Percentiles rank a stretch among this genome's conserved stretches.
These are phyloP conservation scores for Nephrotoma guestfalica DNA, from an alignment of 2,888 invertebrate genomes.

Conservation along the genomic window DNA sequence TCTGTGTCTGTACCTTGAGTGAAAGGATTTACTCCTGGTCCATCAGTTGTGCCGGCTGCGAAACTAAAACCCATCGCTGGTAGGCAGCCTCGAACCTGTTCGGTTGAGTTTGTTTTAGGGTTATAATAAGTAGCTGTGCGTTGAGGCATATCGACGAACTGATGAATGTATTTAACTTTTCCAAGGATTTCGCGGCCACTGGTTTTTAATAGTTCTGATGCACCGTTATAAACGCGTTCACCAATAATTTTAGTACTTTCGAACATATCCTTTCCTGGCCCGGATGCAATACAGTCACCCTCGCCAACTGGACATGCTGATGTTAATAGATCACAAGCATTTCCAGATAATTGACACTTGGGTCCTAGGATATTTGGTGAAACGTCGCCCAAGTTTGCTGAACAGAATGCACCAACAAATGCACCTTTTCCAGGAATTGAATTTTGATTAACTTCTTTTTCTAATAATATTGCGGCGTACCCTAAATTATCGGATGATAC, in stretches of 20 bases:
- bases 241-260: slow-evolving; percentile 87
- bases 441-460: slow-evolving; percentile 58
- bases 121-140: slow-evolving; percentile 45
- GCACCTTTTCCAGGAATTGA: slow-evolving; percentile 64
- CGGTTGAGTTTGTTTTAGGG: slow-evolving; percentile 37
- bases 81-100: slow-evolving; percentile 56
- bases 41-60: slow-evolving; percentile 84
- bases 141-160: slow-evolving; percentile 72
- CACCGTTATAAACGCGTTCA: slow-evolving; percentile 54
- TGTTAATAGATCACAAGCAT: slow-evolving; percentile 55
- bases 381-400: slow-evolving; percentile 83
- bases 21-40: slow-evolving; percentile 74
- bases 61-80: slow-evolving; percentile 93
- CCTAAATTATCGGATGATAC: slow-evolving; percentile 88
- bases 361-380: slow-evolving; percentile 83
- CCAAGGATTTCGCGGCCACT: slow-evolving; percentile 54
- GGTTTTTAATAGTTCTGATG: slow-evolving; percentile 49
- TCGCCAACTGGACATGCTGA: slow-evolving; percentile 55
- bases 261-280: slow-evolving; percentile 81
- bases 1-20: slow-evolving; percentile 62
- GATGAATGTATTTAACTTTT: slow-evolving; percentile 57
- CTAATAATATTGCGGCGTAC: slow-evolving; percentile 71
- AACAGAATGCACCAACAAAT: slow-evolving; percentile 84
- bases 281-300: slow-evolving; percentile 65
- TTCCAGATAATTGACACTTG: slow-evolving; percentile 63